These are phyloP conservation scores for Kryptolebias marmoratus DNA, from an alignment of 2,113 vertebrate species.

Conservation along the genomic window DNA sequence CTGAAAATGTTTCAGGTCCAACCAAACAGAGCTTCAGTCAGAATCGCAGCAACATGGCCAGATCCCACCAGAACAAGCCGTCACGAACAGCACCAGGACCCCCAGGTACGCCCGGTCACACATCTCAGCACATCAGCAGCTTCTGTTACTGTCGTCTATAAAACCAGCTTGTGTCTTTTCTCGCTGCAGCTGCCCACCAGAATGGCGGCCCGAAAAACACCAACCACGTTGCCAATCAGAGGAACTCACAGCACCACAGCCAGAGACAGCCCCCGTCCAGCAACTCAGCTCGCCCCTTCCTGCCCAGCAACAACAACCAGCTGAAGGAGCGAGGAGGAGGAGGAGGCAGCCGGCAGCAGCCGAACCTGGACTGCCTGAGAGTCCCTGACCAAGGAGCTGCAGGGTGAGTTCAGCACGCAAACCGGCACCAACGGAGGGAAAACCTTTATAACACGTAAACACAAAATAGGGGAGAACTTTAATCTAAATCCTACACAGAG, in stretches of 20 bases:
- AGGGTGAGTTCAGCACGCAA: constrained; percentile 84
- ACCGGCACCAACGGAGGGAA: background rate
- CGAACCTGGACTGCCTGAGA: constrained; percentile 90
- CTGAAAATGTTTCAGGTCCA: constrained; percentile 82
- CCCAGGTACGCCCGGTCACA: constrained; percentile 81
- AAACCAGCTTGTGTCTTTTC: background rate
- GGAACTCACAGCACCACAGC: constrained; percentile 77
- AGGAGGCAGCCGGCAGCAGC: constrained; percentile 80
- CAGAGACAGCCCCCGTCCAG: constrained; percentile 80
- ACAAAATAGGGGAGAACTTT: too few species aligned
- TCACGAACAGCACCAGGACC: constrained; percentile 90
- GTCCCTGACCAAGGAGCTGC: constrained; percentile 97
- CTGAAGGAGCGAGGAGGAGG: constrained; percentile 72
- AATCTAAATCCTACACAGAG: too few species aligned
- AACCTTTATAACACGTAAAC: background rate
- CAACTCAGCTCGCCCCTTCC: constrained; percentile 77
- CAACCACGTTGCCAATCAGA: constrained; percentile 72
- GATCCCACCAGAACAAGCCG: constrained; percentile 82
- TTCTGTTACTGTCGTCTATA: background rate
- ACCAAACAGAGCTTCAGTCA: constrained; percentile 83
- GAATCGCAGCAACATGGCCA: constrained; percentile 65
- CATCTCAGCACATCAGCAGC: background rate
- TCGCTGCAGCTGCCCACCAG: constrained; percentile 84
- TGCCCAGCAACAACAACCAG: constrained; percentile 83
- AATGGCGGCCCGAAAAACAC: constrained; percentile 86